These are phyloP conservation scores for Collichthys lucidus DNA, from an alignment of 2,113 vertebrate species.

Conservation along the genomic window DNA sequence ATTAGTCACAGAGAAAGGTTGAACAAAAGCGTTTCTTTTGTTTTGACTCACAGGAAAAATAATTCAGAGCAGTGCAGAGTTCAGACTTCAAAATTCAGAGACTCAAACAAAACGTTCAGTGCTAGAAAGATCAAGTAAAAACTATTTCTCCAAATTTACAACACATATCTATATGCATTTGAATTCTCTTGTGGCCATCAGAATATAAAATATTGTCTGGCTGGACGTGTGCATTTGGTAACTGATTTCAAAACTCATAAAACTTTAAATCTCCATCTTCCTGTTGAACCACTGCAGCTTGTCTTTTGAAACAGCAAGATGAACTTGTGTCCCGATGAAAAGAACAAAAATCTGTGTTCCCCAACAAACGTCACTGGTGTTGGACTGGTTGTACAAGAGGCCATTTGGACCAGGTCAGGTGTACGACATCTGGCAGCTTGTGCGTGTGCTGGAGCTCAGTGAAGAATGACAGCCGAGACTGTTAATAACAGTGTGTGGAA, in stretches of 20 bases:
- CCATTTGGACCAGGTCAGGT: constrained; percentile 29
- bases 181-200: constrained; percentile 1
- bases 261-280: constrained; percentile 15
- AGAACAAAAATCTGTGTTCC: neutral
- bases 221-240: constrained; percentile 30
- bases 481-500: constrained; percentile 31
- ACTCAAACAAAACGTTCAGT: constrained; percentile 19
- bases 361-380: neutral
- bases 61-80: neutral
- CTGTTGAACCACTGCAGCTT: constrained; percentile 19
- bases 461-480: constrained; percentile 25
- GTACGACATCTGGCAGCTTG: constrained; percentile 41
- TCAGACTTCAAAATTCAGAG: neutral
- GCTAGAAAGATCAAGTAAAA: neutral
- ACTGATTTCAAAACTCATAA: constrained; percentile 24
- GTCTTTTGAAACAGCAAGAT: constrained; percentile 35
- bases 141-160: neutral
- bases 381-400: neutral
- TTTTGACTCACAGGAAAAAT: constrained; percentile 12
- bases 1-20: constrained; percentile 21
- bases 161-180: constrained; percentile 11
- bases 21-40: constrained; percentile 15
- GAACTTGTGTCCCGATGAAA: neutral
- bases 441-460: constrained; percentile 2
- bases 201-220: constrained; percentile 16